phyloP scores from a whole-genome alignment of 2,797 vertebrate species.

The Poecile montanus region DNA sequence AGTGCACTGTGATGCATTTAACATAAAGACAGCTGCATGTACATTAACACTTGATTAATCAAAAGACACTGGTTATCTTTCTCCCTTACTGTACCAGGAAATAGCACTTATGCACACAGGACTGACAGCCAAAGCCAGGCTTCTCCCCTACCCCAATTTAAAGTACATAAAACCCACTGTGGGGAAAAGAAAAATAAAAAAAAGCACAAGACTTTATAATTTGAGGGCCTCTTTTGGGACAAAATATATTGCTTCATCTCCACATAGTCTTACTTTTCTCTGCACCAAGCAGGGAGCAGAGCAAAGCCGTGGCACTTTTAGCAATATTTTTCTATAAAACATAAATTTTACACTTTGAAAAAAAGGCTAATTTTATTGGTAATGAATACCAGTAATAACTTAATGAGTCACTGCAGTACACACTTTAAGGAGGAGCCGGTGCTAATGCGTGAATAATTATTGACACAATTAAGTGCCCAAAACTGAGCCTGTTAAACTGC shows the following conservation, averaged over 20 bases:
- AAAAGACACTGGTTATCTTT: neutral
- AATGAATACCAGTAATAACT: slow-evolving; percentile 69
- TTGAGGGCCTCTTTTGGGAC: neutral
- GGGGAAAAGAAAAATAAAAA: neutral
- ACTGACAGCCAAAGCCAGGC: neutral
- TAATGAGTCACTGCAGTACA: slow-evolving; percentile 62
- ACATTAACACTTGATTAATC: slow-evolving; percentile 38
- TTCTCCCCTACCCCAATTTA: neutral
- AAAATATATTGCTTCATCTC: neutral
- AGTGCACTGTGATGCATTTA: neutral
- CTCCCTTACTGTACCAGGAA: neutral
- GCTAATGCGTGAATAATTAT: slow-evolving; percentile 70
- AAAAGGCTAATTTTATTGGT: slow-evolving; percentile 71
- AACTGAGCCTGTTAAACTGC: slow-evolving; percentile 54
- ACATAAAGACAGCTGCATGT: slow-evolving; percentile 30
- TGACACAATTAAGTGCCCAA: slow-evolving; percentile 65
- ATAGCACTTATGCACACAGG: neutral
- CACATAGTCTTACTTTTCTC: neutral
- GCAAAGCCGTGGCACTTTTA: slow-evolving; percentile 12
- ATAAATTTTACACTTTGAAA: slow-evolving; percentile 55
- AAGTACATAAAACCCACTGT: neutral
- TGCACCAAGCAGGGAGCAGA: neutral
- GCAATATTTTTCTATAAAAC: slow-evolving; percentile 33
- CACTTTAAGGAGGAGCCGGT: slow-evolving; percentile 58
- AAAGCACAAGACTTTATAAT: neutral